Conservation (phyloP, 2,888 invertebrate genomes). For the Boloria euphrosyne region DNA sequence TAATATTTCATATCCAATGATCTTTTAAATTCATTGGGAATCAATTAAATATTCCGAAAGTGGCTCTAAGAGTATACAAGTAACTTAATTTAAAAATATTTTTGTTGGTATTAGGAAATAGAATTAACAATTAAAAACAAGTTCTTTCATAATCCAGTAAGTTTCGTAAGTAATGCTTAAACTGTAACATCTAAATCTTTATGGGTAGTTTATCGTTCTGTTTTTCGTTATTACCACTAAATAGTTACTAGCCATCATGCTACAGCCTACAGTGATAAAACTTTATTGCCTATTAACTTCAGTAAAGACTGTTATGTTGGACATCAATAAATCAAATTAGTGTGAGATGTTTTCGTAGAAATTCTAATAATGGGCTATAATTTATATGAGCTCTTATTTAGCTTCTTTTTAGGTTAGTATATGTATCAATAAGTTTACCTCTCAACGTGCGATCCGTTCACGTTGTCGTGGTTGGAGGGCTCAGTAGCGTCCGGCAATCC, state of each 20-base stretch:
- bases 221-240: conserved; percentile 34
- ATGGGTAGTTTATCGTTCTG: conserved; percentile 14
- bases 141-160: background rate
- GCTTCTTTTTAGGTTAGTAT: background rate
- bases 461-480: too few relatives aligned
- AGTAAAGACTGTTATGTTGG: conserved; percentile 23
- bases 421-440: background rate
- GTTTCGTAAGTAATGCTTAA: background rate
- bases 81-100: too few relatives aligned
- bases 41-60: background rate
- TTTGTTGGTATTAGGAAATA: too few relatives aligned
- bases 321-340: conserved; percentile 24
- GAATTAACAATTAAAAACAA: too few relatives aligned
- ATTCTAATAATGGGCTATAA: background rate
- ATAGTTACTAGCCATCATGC: conserved; percentile 32
- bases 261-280: conserved; percentile 34
- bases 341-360: conserved; percentile 2
- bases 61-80: too few relatives aligned
- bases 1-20: too few relatives aligned
- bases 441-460: too few relatives aligned
- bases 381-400: background rate
- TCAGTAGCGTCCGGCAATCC: too few relatives aligned
- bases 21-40: too few relatives aligned
- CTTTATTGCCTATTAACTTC: conserved; percentile 39
- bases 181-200: background rate